Conservation (phyloP, 2,113 vertebrate genomes). For the Gallinago media region DNA sequence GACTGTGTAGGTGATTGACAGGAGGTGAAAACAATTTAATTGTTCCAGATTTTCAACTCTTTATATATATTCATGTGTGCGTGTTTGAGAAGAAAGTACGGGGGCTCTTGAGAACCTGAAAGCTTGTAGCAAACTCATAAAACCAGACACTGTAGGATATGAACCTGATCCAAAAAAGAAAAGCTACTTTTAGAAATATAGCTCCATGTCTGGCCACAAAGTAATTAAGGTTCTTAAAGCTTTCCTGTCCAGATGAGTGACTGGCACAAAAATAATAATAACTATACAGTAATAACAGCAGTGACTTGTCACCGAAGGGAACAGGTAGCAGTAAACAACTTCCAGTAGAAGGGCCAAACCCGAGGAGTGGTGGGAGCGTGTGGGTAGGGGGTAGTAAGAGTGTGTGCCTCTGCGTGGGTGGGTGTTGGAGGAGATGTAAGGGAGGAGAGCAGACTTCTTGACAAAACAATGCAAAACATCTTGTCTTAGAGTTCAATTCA, state of each 20-base stretch:
- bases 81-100: background rate
- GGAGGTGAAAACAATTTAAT: background rate
- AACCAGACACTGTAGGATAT: constrained; percentile 62
- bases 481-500: constrained; percentile 34
- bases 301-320: constrained; percentile 50
- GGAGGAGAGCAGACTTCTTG: background rate
- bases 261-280: constrained; percentile 66
- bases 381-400: background rate
- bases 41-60: background rate
- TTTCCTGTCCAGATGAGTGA: constrained; percentile 65
- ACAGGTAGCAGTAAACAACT: constrained; percentile 41
- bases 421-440: background rate
- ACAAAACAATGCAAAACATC: background rate
- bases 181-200: constrained; percentile 67
- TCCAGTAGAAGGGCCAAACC: background rate
- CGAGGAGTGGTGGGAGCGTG: background rate
- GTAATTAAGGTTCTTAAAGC: constrained; percentile 72
- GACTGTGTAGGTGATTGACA: background rate
- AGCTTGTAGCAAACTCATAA: constrained; percentile 51
- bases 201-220: constrained; percentile 57
- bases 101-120: constrained; percentile 15
- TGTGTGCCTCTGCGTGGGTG: background rate
- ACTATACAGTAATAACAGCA: constrained; percentile 58
- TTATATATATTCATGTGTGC: background rate
- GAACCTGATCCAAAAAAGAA: constrained; percentile 64